These are phyloP conservation scores for Galerucella nymphaeae DNA, from an alignment of 2,888 invertebrate species.

Conservation along the genomic window DNA sequence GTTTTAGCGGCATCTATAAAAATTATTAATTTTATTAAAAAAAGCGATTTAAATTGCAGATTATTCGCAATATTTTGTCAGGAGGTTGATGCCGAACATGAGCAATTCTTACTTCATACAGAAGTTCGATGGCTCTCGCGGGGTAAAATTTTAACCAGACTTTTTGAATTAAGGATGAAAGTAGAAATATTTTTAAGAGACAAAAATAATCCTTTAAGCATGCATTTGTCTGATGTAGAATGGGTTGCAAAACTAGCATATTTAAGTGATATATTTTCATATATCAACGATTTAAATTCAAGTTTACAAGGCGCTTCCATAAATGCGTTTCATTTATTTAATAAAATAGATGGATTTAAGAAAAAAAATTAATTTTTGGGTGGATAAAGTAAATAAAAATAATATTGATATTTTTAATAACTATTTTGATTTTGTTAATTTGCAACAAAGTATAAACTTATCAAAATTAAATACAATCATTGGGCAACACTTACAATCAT, in stretches of 20 bases:
- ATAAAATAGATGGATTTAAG: conserved; percentile 17
- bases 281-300: conserved; percentile 13
- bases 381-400: conserved; percentile 13
- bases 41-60: neutral
- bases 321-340: conserved; percentile 18
- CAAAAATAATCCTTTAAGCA: too few species aligned
- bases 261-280: conserved; percentile 10
- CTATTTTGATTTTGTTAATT: neutral
- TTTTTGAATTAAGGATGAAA: neutral
- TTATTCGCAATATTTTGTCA: conserved; percentile 12
- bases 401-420: conserved; percentile 14
- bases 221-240: neutral
- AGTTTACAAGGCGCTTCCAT: conserved; percentile 3
- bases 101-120: conserved; percentile 18
- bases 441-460: too few species aligned
- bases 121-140: conserved; percentile 26
- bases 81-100: neutral
- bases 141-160: conserved; percentile 20
- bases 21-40: neutral
- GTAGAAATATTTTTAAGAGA: too few species aligned
- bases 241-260: conserved; percentile 6
- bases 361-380: conserved; percentile 16
- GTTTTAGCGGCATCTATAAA: neutral
- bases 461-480: too few species aligned
- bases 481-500: too few species aligned